A percentile compares a stretch with the other conserved stretches of the same genome.
Evolutionary conservation across 2,113 vertebrate genomes (phyloP).

Genomic region (Ageneiosus marmoratus): DNA sequence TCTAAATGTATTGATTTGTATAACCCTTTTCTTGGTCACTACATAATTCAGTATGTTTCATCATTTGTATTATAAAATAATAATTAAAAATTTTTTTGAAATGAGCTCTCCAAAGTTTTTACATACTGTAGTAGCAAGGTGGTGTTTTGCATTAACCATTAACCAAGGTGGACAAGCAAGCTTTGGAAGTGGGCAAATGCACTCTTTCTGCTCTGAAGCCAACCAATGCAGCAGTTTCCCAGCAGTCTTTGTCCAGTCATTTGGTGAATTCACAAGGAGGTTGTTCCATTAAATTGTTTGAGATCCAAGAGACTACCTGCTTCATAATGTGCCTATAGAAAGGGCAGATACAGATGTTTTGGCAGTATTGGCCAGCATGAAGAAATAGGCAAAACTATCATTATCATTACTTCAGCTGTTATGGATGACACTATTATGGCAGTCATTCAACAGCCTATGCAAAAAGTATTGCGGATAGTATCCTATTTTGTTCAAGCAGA

Average conservation of each 20-base stretch:
- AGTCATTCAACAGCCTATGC: not conserved
- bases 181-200: too few species aligned
- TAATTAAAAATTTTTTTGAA: too few species aligned
- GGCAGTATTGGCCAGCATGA: not conserved
- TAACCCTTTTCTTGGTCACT: not conserved
- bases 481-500: not conserved
- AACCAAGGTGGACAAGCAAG: not conserved
- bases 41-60: too few species aligned
- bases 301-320: too few species aligned
- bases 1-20: not conserved
- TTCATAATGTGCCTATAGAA: too few species aligned
- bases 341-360: too few species aligned
- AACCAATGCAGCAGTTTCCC: too few species aligned
- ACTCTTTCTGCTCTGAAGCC: too few species aligned
- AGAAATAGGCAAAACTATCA: not conserved
- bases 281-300: too few species aligned
- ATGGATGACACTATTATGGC: not conserved
- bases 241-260: too few species aligned
- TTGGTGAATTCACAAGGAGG: too few species aligned
- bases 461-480: not conserved
- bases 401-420: not conserved
- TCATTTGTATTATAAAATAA: too few species aligned
- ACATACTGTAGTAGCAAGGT: not conserved
- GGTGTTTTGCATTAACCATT: not conserved
- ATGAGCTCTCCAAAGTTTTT: not conserved